These are phyloP conservation scores for Conus betulinus DNA, from an alignment of 1,140 invertebrate species.

Conservation along the genomic window DNA sequence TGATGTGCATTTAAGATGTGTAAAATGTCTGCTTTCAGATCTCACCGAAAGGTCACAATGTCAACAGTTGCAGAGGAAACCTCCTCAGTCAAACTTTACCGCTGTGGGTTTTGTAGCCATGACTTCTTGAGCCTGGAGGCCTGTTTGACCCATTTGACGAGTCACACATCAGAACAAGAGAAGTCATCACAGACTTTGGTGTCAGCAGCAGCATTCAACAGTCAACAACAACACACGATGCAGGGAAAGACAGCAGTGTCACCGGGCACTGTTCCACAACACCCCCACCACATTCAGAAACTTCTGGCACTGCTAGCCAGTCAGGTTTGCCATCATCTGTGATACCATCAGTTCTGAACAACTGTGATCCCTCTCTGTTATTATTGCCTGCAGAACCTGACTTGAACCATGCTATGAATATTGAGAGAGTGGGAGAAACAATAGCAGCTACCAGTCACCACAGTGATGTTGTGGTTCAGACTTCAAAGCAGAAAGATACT, in stretches of 20 bases:
- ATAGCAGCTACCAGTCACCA: neutral
- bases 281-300: neutral
- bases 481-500: neutral
- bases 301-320: neutral
- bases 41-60: neutral
- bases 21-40: neutral
- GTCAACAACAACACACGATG: neutral
- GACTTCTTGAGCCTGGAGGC: neutral
- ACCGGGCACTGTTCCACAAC: neutral
- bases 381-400: neutral
- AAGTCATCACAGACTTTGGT: neutral
- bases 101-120: slow-evolving; percentile 1
- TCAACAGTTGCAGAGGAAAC: neutral
- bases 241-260: neutral
- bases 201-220: neutral
- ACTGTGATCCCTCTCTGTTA: neutral
- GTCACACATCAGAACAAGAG: neutral
- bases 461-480: neutral
- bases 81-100: neutral
- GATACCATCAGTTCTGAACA: neutral
- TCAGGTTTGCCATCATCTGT: neutral
- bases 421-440: neutral
- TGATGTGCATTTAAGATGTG: too few relatives aligned
- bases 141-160: neutral
- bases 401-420: neutral